Base-by-base conservation (phyloP, 1,140 invertebrate species). In the Brachionus rotundiformis region DNA sequence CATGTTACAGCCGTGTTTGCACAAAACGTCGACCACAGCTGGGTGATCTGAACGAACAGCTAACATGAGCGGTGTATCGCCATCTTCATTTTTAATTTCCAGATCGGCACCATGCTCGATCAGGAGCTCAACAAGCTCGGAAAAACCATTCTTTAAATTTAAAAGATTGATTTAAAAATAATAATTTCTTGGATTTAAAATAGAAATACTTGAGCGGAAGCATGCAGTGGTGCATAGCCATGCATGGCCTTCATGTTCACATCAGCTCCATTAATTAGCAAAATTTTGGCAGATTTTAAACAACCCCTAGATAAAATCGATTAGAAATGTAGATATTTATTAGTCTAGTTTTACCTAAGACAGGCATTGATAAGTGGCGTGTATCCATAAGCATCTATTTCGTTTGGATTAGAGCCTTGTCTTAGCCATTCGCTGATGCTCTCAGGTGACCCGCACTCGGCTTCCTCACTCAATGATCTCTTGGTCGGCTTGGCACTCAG, bases 71-170 rank as follows among this genome's bases (percentile, higher is more conserved):
- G 81, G 27, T 29, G 61, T 82, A 73, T 82, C 81, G 29, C 63
- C 65, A 29, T 82, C 81, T 33, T 82, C 81, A 59, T 82, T 82
- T 23, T 61, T 82, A 49, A 29, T n/a, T n/a, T 82, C 59, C 11
- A 82, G 19, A 82, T 68, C 36, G 49, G 81, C 81, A 19, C 81
- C 81, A 19, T 47, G 11, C 27, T 73, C 54, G 8, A 75, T 33
- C 25, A 82, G 19, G 6, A 68, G 0, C 49, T 82, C 61, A 11
- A 49, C 39, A 25, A 82, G 19, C 47, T 82, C 81, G 3, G 39
- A 41, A 82, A 39, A 41, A 19, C 81, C 81, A 73, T 54, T 59
- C 79, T 79, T 11, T 1, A 41, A 29, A 25, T 2, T 11, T 0
- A 27, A 59, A 79, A 79, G 4, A 1, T 25, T 31, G 4, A 76